Conservation (phyloP, 2,888 invertebrate genomes). For the Tipula lateralis region DNA sequence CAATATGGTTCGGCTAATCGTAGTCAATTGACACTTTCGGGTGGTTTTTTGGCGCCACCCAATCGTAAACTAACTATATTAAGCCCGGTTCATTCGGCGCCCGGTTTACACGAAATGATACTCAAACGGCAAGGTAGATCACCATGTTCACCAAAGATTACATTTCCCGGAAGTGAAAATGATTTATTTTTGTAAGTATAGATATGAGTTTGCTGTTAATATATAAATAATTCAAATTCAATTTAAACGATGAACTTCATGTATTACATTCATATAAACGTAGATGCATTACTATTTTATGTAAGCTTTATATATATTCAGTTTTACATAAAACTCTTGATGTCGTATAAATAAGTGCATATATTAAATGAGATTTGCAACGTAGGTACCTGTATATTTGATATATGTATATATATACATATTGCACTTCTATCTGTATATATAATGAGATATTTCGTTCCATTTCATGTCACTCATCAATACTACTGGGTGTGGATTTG, state of each 20-base stretch:
- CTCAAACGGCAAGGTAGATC: conserved; percentile 47
- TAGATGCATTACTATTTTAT: too few species aligned
- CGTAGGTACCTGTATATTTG: too few species aligned
- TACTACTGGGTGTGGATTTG: background rate
- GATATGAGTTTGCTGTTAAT: background rate
- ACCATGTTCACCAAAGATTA: conserved; percentile 48
- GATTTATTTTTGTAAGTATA: conserved; percentile 48
- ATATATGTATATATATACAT: too few species aligned
- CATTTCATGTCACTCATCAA: background rate
- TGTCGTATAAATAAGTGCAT: background rate
- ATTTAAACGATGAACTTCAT: background rate
- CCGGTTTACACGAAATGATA: conserved; percentile 54
- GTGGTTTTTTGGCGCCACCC: conserved; percentile 47
- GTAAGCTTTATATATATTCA: too few species aligned
- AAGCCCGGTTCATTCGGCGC: conserved; percentile 65
- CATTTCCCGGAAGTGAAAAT: conserved; percentile 47
- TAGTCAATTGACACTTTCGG: conserved; percentile 48
- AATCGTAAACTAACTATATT: conserved; percentile 67
- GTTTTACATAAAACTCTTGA: background rate
- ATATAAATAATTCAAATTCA: background rate
- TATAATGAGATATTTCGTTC: background rate
- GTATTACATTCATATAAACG: too few species aligned
- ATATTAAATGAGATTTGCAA: background rate
- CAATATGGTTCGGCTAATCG: conserved; percentile 41
- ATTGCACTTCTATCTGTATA: background rate